These are phyloP conservation scores for Rotaria macrura DNA, from an alignment of 2,888 invertebrate genomes.

Conservation along the genomic window DNA sequence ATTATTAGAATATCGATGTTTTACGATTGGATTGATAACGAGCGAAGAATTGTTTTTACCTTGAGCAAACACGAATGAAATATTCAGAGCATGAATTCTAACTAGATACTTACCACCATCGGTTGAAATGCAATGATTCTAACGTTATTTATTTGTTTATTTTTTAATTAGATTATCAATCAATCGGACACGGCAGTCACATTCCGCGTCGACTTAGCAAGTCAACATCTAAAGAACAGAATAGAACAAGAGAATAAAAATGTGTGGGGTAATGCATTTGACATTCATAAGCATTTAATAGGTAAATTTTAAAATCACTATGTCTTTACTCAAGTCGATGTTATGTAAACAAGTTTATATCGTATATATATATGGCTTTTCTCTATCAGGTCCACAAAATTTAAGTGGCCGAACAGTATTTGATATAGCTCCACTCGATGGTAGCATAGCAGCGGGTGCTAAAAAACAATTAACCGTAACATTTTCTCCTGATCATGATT, in stretches of 20 bases:
- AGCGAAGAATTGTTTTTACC: too few relatives aligned
- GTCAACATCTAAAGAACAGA: constrained; percentile 1
- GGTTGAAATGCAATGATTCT: not conserved
- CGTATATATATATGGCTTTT: not conserved
- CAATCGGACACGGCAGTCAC: constrained; percentile 25
- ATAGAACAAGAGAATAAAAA: constrained; percentile 24
- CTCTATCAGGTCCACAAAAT: constrained; percentile 44
- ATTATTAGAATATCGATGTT: too few relatives aligned
- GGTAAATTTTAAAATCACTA: not conserved
- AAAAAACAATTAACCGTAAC: constrained; percentile 44
- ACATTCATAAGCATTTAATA: constrained; percentile 11
- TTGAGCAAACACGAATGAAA: too few relatives aligned
- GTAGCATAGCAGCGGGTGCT: constrained; percentile 42
- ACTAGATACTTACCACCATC: too few relatives aligned
- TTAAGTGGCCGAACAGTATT: constrained; percentile 47
- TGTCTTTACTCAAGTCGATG: too few relatives aligned
- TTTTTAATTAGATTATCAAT: constrained; percentile 25
- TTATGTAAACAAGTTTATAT: too few relatives aligned
- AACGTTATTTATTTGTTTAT: not conserved
- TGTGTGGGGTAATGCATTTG: not conserved
- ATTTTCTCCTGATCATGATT: constrained; percentile 48
- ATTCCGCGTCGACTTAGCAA: constrained; percentile 19
- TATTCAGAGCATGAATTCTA: too few relatives aligned
- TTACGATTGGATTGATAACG: too few relatives aligned
- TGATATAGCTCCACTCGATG: constrained; percentile 47